Evolutionary conservation across 2,888 invertebrate species (phyloP).

Genomic region (Drosophila paranaensis): DNA sequence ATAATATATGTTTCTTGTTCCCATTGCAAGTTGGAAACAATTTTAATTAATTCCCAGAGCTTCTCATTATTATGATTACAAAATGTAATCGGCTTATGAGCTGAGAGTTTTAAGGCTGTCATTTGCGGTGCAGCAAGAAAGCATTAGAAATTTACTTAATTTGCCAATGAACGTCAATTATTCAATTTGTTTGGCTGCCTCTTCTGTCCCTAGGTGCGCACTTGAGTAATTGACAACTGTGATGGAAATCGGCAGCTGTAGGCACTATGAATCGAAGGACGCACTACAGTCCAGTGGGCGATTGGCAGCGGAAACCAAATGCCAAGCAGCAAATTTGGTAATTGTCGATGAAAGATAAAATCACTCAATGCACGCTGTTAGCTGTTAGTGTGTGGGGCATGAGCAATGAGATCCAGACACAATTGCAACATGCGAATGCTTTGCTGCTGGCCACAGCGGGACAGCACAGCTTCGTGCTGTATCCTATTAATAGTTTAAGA

Average conservation of each 20-base stretch:
- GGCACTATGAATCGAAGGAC: slow-evolving; percentile 6
- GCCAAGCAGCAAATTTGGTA: slow-evolving; percentile 24
- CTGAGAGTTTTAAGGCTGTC: not conserved
- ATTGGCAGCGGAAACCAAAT: slow-evolving; percentile 42
- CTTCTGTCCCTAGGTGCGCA: not conserved
- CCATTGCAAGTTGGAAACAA: not conserved
- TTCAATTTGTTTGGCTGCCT: slow-evolving; percentile 1
- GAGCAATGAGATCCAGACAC: slow-evolving; percentile 35
- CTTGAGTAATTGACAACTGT: slow-evolving; percentile 11
- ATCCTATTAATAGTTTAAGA: slow-evolving; percentile 7
- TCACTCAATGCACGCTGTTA: slow-evolving; percentile 8
- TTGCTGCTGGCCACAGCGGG: slow-evolving; percentile 12
- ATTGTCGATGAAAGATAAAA: slow-evolving; percentile 30
- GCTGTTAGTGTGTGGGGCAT: not conserved
- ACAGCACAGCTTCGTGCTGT: not conserved
- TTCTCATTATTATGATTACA: not conserved
- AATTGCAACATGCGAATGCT: slow-evolving; percentile 11
- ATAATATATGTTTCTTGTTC: not conserved
- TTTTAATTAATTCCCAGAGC: not conserved
- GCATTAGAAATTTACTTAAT: not conserved
- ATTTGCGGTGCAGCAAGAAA: not conserved
- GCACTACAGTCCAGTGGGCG: not conserved
- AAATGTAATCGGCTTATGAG: slow-evolving; percentile 2
- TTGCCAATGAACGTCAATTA: slow-evolving; percentile 10
- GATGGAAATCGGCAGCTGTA: slow-evolving; percentile 6